Evolutionary conservation across 2,113 vertebrate genomes (phyloP).

Genomic region (Myodes glareolus): DNA sequence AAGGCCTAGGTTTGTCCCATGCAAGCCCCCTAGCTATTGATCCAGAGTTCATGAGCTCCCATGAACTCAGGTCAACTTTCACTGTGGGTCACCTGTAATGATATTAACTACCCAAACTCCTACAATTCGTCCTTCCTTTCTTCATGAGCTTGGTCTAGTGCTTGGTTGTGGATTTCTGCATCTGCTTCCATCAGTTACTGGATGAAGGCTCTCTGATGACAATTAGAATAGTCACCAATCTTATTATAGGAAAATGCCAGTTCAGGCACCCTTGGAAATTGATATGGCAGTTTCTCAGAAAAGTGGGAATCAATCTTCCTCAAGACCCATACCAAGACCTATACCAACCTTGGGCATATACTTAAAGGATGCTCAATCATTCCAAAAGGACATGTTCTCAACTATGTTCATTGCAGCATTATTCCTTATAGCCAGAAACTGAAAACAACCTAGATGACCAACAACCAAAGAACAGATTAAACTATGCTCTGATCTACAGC

Average conservation of each 20-base stretch:
- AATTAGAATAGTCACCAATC: background rate
- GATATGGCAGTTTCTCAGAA: background rate
- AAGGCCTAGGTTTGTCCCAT: background rate
- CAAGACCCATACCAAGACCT: background rate
- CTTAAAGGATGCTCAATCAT: background rate
- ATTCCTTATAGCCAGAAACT: background rate
- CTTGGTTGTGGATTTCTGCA: background rate
- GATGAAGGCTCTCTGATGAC: background rate
- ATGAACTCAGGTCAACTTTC: background rate
- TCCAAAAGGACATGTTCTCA: background rate
- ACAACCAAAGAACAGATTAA: background rate
- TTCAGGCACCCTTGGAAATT: background rate
- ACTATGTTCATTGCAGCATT: background rate
- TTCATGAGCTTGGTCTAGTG: background rate
- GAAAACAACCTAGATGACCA: background rate
- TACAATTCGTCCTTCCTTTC: background rate
- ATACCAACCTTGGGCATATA: background rate
- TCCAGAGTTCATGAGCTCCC: background rate
- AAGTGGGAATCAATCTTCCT: background rate
- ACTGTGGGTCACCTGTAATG: background rate
- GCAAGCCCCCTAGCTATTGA: background rate
- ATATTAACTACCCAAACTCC: background rate
- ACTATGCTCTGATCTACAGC: background rate
- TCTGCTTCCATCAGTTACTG: background rate
- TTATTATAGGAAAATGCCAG: background rate